Evolutionary conservation across 2,888 invertebrate genomes (phyloP), one percentile per base, ranked within the genome.

Genomic region (Tenthredo distinguenda): DNA sequence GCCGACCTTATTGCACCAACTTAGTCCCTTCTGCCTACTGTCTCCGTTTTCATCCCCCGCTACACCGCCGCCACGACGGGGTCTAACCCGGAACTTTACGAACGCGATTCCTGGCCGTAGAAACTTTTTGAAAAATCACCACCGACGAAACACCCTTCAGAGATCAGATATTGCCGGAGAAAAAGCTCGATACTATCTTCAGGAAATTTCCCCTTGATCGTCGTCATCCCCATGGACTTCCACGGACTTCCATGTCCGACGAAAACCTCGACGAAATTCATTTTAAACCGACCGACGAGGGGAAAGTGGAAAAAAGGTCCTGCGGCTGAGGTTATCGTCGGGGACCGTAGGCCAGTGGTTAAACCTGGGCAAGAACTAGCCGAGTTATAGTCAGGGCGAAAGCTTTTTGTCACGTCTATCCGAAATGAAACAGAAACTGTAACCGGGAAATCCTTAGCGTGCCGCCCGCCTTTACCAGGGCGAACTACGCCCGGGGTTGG

Each of bases 71-170:
- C 34, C 3, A 4, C 18, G 18, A n/a, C 21, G n/a, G 34, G 55
- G n/a, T 62, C 37, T 76, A 31, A 87, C 87, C 85, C 18, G 34
- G 68, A 68, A 68, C 15, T 88, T 90, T 85, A 79, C 84, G 40
- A 87, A 88, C 90, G 84, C 85, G 85, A 79, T 74, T 74, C 86
- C 85, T 86, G 62, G 82, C 86, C 76, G 47, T 79, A 87, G 86
- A 91, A 92, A 91, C 88, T 92, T 91, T 90, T 90, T 90, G 90
- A 91, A 90, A 90, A 90, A 92, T 92, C 88, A 87, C 86, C 84
- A 76, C 86, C 79, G 86, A 81, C 87, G 26, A 9, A 34, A 84
- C 31, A 47, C 37, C 9, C 18, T 10, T 4, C 15, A 50, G 72
- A 84, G 50, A 18, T 26, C 65, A 31, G 82, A 82, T 65, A 65